Conservation (phyloP, 2,797 vertebrate species). For the Falco biarmicus region DNA sequence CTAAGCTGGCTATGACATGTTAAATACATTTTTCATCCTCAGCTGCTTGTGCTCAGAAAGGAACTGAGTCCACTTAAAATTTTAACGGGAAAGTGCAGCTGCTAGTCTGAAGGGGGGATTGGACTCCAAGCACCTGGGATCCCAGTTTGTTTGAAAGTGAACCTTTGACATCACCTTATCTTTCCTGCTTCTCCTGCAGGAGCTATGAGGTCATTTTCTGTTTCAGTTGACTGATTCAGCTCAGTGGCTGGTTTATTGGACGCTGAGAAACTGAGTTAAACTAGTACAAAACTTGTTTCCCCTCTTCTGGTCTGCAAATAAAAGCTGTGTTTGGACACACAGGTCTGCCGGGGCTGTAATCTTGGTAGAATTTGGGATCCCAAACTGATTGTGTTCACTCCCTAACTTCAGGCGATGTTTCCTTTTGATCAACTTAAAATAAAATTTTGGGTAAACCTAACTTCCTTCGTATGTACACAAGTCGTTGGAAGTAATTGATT, state of each 20-base stretch:
- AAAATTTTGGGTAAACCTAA: not conserved
- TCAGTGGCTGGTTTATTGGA: not conserved
- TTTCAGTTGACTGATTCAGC: not conserved
- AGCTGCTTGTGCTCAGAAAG: not conserved
- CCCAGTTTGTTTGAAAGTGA: not conserved
- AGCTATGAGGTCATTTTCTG: not conserved
- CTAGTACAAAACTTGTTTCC: not conserved
- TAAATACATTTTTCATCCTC: not conserved
- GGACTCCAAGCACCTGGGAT: not conserved
- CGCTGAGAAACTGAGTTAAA: not conserved
- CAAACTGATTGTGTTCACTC: not conserved
- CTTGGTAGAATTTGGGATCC: not conserved
- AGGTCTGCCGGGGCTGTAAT: not conserved
- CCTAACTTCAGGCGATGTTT: not conserved
- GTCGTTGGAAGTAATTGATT: not conserved
- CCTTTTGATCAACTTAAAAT: not conserved
- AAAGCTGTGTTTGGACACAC: not conserved
- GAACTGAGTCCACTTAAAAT: not conserved
- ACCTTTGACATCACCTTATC: not conserved
- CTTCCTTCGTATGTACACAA: not conserved
- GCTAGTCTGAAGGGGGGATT: not conserved
- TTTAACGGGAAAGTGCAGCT: not conserved
- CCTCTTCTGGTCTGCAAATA: not conserved
- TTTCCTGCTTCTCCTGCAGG: not conserved
- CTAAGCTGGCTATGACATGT: not conserved